A percentile compares a stretch with the other conserved stretches of the same genome.
phyloP scores from a whole-genome alignment of 2,113 vertebrate genomes.

The Grammomys dolichurus region DNA sequence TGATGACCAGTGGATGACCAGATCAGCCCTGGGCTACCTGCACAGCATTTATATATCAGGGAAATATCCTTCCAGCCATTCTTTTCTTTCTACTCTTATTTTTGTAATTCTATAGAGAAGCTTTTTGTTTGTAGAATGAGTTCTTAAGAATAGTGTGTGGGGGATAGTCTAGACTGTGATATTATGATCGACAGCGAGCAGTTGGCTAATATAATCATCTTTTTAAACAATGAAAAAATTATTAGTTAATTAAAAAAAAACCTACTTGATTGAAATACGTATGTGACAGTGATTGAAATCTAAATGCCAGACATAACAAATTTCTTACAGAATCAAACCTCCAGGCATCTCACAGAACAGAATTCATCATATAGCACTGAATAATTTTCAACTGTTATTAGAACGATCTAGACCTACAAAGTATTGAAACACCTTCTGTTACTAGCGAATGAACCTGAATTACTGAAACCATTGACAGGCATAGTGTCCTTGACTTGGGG shows the following conservation, averaged over 20 bases:
- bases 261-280: neutral
- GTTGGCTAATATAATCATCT: constrained; percentile 19
- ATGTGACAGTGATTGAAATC: constrained; percentile 2
- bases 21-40: neutral
- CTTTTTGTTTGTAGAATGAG: neutral
- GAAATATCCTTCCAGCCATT: neutral
- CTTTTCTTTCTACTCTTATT: neutral
- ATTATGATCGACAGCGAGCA: neutral
- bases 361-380: neutral
- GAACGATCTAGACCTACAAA: neutral
- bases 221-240: constrained; percentile 27
- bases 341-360: neutral
- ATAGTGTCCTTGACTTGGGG: neutral
- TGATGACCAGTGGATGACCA: neutral
- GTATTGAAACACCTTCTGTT: neutral
- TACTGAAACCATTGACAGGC: neutral
- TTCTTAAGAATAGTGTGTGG: neutral
- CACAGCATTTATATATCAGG: neutral
- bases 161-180: neutral
- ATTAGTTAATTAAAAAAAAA: constrained; percentile 19
- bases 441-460: neutral
- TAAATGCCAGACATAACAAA: neutral
- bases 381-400: neutral
- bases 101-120: neutral
- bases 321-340: constrained; percentile 1